Percentiles rank a stretch among this genome's conserved stretches.
phyloP scores from a whole-genome alignment of 2,113 vertebrate genomes.

The Smithornis capensis region DNA sequence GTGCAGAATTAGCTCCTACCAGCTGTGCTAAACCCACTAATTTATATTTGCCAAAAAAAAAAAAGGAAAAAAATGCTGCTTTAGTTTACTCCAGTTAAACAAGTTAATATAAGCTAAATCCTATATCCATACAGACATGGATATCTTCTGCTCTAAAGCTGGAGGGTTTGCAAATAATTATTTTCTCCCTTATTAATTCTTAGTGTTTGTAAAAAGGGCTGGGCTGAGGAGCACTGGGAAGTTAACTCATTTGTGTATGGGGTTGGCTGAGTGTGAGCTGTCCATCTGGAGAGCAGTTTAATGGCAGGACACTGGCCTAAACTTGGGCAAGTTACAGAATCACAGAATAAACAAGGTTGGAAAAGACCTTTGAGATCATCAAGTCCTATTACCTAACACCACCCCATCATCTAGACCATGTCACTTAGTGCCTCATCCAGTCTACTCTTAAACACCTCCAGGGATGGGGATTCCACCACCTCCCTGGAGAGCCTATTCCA shows the following conservation, averaged over 20 bases:
- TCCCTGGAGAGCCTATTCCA: too few relatives aligned
- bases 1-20: slow-evolving; percentile 47
- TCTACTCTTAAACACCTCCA: too few relatives aligned
- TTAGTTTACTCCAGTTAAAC: slow-evolving; percentile 37
- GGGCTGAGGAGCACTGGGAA: background rate
- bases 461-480: too few relatives aligned
- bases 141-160: background rate
- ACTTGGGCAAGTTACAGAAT: too few relatives aligned
- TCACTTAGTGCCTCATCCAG: too few relatives aligned
- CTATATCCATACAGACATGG: background rate
- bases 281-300: background rate
- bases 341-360: too few relatives aligned
- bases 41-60: slow-evolving; percentile 19
- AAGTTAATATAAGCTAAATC: slow-evolving; percentile 9
- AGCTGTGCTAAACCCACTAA: slow-evolving; percentile 39
- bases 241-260: background rate
- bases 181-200: slow-evolving; percentile 1
- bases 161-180: slow-evolving; percentile 37
- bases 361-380: too few relatives aligned
- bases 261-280: background rate
- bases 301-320: background rate
- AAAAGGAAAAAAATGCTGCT: background rate
- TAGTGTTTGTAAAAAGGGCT: background rate
- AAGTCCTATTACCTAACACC: too few relatives aligned
- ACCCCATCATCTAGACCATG: too few relatives aligned